Percentiles rank a stretch among this genome's conserved stretches.
These are phyloP conservation scores for Salvelinus alpinus DNA, from an alignment of 2,113 vertebrate genomes.

Conservation along the genomic window DNA sequence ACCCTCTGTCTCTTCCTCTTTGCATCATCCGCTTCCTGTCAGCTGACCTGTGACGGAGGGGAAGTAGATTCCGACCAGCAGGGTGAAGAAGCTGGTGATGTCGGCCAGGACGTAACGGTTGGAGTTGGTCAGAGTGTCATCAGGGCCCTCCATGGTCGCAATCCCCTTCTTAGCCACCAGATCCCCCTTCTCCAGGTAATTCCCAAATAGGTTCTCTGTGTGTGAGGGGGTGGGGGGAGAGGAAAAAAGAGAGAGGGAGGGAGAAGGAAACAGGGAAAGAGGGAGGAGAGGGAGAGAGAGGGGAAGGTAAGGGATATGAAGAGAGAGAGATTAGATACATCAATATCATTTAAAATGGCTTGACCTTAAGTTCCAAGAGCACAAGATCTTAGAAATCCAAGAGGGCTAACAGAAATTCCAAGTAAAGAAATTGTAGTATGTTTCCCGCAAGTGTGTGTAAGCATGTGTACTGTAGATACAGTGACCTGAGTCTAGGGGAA, in stretches of 20 bases:
- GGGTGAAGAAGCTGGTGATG: conserved; percentile 94
- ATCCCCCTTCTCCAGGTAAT: conserved; percentile 86
- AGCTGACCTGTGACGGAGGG: conserved; percentile 93
- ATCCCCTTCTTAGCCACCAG: conserved; percentile 78
- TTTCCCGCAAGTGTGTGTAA: too few relatives aligned
- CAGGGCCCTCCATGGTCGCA: conserved; percentile 64
- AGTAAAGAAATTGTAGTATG: too few relatives aligned
- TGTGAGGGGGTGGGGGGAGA: fast-evolving
- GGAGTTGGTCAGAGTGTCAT: conserved; percentile 74
- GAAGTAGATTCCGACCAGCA: conserved; percentile 98
- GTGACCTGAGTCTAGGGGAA: too few relatives aligned
- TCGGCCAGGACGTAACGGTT: conserved; percentile 93
- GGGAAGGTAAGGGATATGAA: not conserved
- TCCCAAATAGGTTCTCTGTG: conserved; percentile 91
- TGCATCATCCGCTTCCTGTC: not conserved
- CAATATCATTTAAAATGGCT: too few relatives aligned
- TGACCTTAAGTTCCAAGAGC: too few relatives aligned
- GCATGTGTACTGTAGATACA: too few relatives aligned
- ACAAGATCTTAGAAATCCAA: too few relatives aligned
- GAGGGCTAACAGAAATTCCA: too few relatives aligned
- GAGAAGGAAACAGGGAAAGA: not conserved
- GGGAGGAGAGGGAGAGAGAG: not conserved
- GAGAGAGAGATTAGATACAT: not conserved
- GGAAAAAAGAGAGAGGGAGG: too few relatives aligned
- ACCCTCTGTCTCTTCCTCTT: not conserved